Evolutionary conservation across 2,113 vertebrate species (phyloP).

Genomic region (Solenodon paradoxus): DNA sequence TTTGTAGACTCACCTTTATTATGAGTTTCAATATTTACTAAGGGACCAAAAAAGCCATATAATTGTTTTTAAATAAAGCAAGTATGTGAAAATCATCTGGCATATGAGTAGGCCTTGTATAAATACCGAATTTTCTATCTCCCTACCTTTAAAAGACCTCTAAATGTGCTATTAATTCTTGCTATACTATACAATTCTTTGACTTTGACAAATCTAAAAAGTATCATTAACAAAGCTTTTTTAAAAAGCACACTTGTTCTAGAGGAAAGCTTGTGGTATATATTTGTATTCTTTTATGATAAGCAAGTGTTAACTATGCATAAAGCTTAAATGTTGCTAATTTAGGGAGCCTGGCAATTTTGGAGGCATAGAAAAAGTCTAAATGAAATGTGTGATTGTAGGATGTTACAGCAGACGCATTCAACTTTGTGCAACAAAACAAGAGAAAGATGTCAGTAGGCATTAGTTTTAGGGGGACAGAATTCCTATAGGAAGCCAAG

Average conservation of each 20-base stretch:
- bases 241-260: neutral
- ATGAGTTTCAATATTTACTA: conserved; percentile 31
- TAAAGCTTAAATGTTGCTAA: neutral
- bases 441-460: neutral
- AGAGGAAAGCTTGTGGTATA: conserved; percentile 10
- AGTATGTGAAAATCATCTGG: conserved; percentile 24
- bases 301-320: conserved; percentile 22
- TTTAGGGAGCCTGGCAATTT: conserved; percentile 17
- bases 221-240: neutral
- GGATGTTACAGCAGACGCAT: neutral
- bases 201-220: conserved; percentile 18
- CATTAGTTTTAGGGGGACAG: conserved; percentile 6
- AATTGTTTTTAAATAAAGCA: conserved; percentile 19
- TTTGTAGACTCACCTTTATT: neutral
- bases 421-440: conserved; percentile 20
- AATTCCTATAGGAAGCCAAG: neutral
- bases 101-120: neutral
- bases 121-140: conserved; percentile 16
- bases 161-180: conserved; percentile 30
- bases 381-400: neutral
- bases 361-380: neutral
- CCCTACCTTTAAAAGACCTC: conserved; percentile 14
- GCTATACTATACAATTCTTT: neutral
- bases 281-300: neutral
- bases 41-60: neutral